These are phyloP conservation scores for Xerus inauris DNA, from an alignment of 2,113 vertebrate genomes.

Conservation along the genomic window DNA sequence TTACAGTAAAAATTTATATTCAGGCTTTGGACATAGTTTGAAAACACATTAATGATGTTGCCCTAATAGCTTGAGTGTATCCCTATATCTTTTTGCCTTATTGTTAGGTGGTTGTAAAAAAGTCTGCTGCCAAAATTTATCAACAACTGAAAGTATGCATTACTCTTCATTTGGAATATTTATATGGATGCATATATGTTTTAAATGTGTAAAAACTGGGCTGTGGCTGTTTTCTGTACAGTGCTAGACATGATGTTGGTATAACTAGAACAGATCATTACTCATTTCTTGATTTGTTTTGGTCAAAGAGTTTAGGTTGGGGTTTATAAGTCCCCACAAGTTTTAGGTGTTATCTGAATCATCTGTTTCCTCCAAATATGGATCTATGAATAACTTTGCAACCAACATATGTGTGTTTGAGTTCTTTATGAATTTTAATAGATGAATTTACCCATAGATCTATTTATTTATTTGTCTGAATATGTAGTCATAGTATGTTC, in stretches of 20 bases:
- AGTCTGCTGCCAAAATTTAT: conserved; percentile 5
- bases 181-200: neutral
- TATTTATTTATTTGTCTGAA: neutral
- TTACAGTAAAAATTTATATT: neutral
- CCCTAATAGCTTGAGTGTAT: neutral
- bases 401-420: neutral
- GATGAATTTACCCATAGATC: neutral
- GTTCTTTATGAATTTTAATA: neutral
- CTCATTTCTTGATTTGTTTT: neutral
- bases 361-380: neutral
- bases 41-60: neutral
- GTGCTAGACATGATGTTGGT: neutral
- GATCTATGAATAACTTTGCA: neutral
- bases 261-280: neutral
- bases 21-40: neutral
- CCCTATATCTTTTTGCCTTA: neutral
- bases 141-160: neutral
- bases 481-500: neutral
- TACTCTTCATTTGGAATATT: neutral
- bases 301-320: neutral
- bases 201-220: neutral
- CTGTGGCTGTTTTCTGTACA: neutral
- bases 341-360: neutral
- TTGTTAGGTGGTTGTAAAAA: neutral
- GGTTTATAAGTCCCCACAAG: neutral